Percentiles rank a stretch among this genome's conserved stretches.
These are phyloP conservation scores for Pogonomyrmex californicus DNA, from an alignment of 1,140 invertebrate species.

Conservation along the genomic window DNA sequence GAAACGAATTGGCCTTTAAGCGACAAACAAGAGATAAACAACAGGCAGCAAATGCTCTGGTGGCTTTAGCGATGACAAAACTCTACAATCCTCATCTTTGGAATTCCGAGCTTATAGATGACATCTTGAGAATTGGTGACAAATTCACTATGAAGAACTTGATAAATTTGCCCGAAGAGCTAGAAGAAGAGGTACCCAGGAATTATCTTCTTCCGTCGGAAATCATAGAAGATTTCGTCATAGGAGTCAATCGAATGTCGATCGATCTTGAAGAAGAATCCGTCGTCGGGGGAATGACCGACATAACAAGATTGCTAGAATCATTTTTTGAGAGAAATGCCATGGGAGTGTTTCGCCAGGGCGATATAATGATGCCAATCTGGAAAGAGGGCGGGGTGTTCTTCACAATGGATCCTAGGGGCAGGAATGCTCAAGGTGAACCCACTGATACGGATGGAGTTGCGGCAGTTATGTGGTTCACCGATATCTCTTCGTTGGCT, in stretches of 20 bases:
- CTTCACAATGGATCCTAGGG: slow-evolving; percentile 82
- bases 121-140: slow-evolving; percentile 82
- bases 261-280: slow-evolving; percentile 76
- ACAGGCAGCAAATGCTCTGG: slow-evolving; percentile 80
- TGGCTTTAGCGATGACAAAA: slow-evolving; percentile 81
- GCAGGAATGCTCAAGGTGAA: slow-evolving; percentile 74
- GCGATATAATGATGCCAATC: slow-evolving; percentile 78
- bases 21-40: slow-evolving; percentile 80
- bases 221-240: slow-evolving; percentile 81
- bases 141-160: slow-evolving; percentile 81
- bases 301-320: slow-evolving; percentile 70
- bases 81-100: slow-evolving; percentile 81
- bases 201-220: slow-evolving; percentile 85
- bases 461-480: slow-evolving; percentile 81
- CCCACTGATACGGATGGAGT: slow-evolving; percentile 69
- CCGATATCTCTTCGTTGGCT: slow-evolving; percentile 69
- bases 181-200: slow-evolving; percentile 77
- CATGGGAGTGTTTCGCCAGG: slow-evolving; percentile 80
- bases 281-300: slow-evolving; percentile 59
- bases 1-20: slow-evolving; percentile 76
- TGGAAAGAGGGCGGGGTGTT: slow-evolving; percentile 79
- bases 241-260: slow-evolving; percentile 80
- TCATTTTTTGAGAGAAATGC: slow-evolving; percentile 76
- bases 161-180: slow-evolving; percentile 81
- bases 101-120: slow-evolving; percentile 81